Evolutionary conservation across 1,140 invertebrate genomes (phyloP), one percentile per base, ranked within the genome.

Genomic region (Cotesia vestalis): DNA sequence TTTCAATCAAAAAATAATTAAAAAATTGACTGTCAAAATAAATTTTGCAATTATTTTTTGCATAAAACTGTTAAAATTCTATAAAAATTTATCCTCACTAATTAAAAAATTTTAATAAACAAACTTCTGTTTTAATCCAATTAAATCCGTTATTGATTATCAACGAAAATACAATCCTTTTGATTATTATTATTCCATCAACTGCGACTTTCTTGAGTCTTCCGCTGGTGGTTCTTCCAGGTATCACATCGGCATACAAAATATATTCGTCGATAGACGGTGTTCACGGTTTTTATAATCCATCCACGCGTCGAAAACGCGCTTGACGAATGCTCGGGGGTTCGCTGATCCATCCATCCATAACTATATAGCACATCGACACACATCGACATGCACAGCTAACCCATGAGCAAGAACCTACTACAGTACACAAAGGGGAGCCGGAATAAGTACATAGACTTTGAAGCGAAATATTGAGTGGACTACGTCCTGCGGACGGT

Each of bases 211-310:
- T 59, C 46, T 12, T 52, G 27, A 14, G 14, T 17, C 8, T 17
- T 11, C 38, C 62, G 8, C 12, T 14, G 4, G 1, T 35, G 3
- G 9, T 17, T 61, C 27, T 20, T 20, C 34, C 40, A 14, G 40
- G 34, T 20, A 20, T 63, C 34, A 6, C 55, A 36, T 52, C 3
- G 40, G 40, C 4, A 51, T 27, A 62, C 64, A 59, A 46, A 51
- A 51, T 64, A 51, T 53, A 40, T 57, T 46, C 11, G 6, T 4
- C 5, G 40, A 46, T 46, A 11, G 40, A n/a, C 66, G 36, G 62
- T 38, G 62, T 59, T 51, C 35, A 68, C 35, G 20, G 62, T 73
- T 73, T 46, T 69, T 69, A 69, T 73, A 73, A 73, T 73, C 72
- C 72, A 46, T 73, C 66, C 72, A 69, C 55, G 63, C 68, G 62